Conservation (phyloP, 35 echinoderm and acorn worm genomes). For the Chiridota heheva region DNA sequence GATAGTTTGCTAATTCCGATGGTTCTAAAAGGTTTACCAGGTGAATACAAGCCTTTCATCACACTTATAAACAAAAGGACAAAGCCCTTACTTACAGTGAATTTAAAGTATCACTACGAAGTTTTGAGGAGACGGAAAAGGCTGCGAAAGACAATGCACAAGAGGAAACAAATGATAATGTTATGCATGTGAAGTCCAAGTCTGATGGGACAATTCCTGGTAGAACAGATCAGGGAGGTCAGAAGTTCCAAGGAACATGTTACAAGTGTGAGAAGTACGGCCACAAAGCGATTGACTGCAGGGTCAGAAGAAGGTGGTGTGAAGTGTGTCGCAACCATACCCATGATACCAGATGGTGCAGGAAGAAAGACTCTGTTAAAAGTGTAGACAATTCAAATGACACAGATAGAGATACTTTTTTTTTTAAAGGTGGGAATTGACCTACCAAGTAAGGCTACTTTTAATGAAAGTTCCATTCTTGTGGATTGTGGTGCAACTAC, state of each 20-base stretch:
- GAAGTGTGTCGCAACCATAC: neutral
- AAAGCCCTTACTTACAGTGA: neutral
- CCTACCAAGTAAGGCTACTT: neutral
- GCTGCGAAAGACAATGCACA: neutral
- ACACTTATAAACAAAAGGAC: conserved; percentile 15
- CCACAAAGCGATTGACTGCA: conserved; percentile 19
- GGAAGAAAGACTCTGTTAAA: neutral
- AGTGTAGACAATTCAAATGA: no score
- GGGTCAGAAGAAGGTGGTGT: conserved; percentile 13
- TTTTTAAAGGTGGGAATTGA: neutral
- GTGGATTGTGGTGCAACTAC: conserved; percentile 41
- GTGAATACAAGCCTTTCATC: neutral
- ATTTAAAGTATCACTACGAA: conserved; percentile 20
- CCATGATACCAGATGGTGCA: conserved; percentile 20
- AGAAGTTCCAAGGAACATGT: conserved; percentile 12
- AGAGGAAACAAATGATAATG: neutral
- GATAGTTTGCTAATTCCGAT: conserved; percentile 14
- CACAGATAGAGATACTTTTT: no score
- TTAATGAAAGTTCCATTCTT: neutral
- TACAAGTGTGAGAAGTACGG: conserved; percentile 3
- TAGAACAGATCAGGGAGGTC: neutral
- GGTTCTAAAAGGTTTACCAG: neutral
- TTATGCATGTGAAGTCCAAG: neutral
- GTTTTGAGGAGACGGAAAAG: conserved; percentile 14
- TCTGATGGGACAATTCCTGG: conserved; percentile 2